Base-by-base conservation (phyloP, 64 coral and sea anemone genomes). In the Cladopsammia gracilis region DNA sequence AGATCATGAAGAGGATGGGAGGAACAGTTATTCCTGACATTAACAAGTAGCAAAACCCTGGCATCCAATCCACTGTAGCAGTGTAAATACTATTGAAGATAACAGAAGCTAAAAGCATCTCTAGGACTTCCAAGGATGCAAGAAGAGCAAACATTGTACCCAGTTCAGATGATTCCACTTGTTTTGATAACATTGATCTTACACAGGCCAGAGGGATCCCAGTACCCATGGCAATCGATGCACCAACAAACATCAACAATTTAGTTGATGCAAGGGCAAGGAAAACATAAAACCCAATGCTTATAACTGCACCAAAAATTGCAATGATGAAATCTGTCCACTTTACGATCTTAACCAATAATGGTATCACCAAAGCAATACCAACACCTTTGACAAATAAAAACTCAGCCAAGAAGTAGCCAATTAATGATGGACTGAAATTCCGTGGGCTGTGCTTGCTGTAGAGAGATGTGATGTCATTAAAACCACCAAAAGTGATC, bases 191-290 rank as follows among this genome's bases (percentile, higher is more conserved):
- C 10, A 82, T 62, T 1, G 92, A 86, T 62, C 95, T 90, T 18
- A 94, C 34, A 19, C 86, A 97, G 1, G 95, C 92, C 18, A 80
- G 14, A 47, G 92, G 72, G 11, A 94, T 44, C n/a, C 92, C 92
- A 67, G 73, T 75, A 64, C 87, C 95, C 73, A 97, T 47, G n/a
- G 88, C 93, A 57, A 91, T 73, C 19, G 80, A 48, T 85, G 79
- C 93, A 79, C 96, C 92, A 42, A 94, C 75, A 60, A 98, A 98
- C 96, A 98, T 98, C 92, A 98, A 91, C 96, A 82, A 94, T 34
- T 87, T 91, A 3, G 25, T 75, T 58, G 87, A 73, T 62, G 96
- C 77, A 76, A 94, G 87, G 1, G 92, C 96, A 88, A 90, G 90
- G 25, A 98, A 98, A 71, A 91, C 26, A 18, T 90, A 94, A 53